These are phyloP conservation scores for Cirrhinus molitorella DNA, from an alignment of 2,797 vertebrate species.

Conservation along the genomic window DNA sequence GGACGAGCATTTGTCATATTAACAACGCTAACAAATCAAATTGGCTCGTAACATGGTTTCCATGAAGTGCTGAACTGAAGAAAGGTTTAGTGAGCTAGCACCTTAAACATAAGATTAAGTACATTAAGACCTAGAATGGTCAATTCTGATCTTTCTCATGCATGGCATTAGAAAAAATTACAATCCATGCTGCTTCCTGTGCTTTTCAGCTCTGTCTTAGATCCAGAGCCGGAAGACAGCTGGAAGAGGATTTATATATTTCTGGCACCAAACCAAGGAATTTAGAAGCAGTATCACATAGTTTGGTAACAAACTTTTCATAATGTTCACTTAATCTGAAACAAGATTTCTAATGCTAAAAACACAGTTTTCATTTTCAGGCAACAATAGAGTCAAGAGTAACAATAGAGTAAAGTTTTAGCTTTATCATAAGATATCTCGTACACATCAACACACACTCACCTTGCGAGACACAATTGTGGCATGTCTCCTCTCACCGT, in stretches of 20 bases:
- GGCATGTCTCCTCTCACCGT: conserved; percentile 18
- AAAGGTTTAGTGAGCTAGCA: neutral
- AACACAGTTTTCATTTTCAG: conserved; percentile 59
- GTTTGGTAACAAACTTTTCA: conserved; percentile 39
- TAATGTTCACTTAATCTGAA: conserved; percentile 56
- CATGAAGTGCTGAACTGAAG: neutral
- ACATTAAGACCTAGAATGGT: conserved; percentile 10
- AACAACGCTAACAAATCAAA: conserved; percentile 15
- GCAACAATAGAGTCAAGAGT: neutral
- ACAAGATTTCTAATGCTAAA: conserved; percentile 56
- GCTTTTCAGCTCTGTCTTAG: conserved; percentile 9
- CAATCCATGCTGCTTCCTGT: conserved; percentile 15
- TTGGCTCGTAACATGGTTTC: neutral
- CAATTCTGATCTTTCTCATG: conserved; percentile 4
- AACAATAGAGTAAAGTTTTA: too few relatives aligned
- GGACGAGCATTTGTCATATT: conserved; percentile 11
- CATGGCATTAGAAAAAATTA: neutral
- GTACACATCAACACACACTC: conserved; percentile 10
- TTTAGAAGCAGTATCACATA: conserved; percentile 51
- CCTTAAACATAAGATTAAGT: neutral
- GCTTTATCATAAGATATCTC: conserved; percentile 76
- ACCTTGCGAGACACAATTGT: conserved; percentile 8
- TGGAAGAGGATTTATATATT: conserved; percentile 70
- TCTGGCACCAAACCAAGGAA: conserved; percentile 74
- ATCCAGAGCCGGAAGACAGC: conserved; percentile 73